Evolutionary conservation across 2,888 invertebrate species (phyloP), one percentile per base, ranked within the genome.

Genomic region (Tillus elongatus): DNA sequence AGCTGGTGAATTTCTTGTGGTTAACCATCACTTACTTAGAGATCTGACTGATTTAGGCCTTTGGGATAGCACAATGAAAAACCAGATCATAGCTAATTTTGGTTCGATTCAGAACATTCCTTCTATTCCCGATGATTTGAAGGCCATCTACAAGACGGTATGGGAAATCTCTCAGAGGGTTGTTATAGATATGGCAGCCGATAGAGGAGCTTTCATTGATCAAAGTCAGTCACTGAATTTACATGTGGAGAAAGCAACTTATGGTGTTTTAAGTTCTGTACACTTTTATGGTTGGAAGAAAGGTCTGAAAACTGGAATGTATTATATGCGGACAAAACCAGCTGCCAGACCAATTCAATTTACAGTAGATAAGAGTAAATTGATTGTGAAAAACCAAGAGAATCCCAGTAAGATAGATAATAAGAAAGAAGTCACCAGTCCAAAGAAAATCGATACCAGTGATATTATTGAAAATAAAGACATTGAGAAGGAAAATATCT

Each of bases 241-340:
- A 46, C 95, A 97, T 65, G 89, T 99, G 39, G 95, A 91, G 3
- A 84, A 89, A 59, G 92, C 98, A 3, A 89, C 83, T 57, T 89
- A 89, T 59, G 91, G 87, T 3, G 91, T 91, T 61, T 70, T 98
- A 36, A 89, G 93, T 2, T 96, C 96, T 2, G 97, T 99, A 78
- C 98, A 99, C 67, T 98, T 98, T 66, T 89, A 90, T 63, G 90
- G 89, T 0, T 98, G 98, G 98, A 84, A 88, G 68, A 75, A 83
- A 67, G 97, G 97, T 2, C 70, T 98, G 39, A 98, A 98, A 69
- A 98, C 97, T 1, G 98, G 98, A 34, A 96, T 98, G 96, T 99
- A 98, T 65, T 97, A 98, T 63, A 70, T 98, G 46, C 76, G 96
- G 14, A 96, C 95, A 0, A 95, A 93, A 61, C 91, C 97, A 3